phyloP scores from a whole-genome alignment of 2,888 invertebrate genomes.

The Poecilobothrus nobilitatus region DNA sequence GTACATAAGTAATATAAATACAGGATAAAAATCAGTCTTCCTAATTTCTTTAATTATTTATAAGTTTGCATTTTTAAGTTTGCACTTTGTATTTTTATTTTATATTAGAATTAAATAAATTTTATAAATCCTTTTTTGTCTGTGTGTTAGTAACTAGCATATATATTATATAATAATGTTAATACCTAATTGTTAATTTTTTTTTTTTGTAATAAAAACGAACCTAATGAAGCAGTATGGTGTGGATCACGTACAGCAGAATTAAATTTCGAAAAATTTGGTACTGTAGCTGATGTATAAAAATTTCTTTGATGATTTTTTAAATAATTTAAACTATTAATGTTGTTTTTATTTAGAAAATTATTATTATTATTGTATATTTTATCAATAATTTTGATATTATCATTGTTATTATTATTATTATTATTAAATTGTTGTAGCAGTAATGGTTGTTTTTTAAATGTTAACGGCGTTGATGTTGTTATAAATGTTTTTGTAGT shows the following conservation, averaged over 20 bases:
- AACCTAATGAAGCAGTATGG: conserved; percentile 2
- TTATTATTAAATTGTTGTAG: background rate
- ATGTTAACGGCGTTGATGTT: background rate
- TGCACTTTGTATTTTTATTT: no score
- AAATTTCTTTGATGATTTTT: background rate
- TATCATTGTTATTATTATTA: no score
- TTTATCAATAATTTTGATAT: background rate
- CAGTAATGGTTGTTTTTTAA: background rate
- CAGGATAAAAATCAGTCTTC: no score
- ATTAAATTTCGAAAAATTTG: conserved; percentile 22
- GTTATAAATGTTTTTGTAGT: background rate
- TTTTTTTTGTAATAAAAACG: background rate
- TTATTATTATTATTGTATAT: background rate
- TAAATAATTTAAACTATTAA: background rate
- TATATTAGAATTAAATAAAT: no score
- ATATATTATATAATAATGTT: no score
- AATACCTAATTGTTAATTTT: no score
- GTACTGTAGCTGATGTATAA: background rate
- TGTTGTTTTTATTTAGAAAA: no score
- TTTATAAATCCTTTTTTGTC: no score
- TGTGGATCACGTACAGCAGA: conserved; percentile 24
- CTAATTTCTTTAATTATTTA: no score
- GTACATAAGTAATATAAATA: no score
- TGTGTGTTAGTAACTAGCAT: no score
- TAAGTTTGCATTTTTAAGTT: no score